Percentiles rank a stretch among this genome's conserved stretches.
Conservation (phyloP, 2,797 vertebrate species). For the Gastrophryne carolinensis region DNA sequence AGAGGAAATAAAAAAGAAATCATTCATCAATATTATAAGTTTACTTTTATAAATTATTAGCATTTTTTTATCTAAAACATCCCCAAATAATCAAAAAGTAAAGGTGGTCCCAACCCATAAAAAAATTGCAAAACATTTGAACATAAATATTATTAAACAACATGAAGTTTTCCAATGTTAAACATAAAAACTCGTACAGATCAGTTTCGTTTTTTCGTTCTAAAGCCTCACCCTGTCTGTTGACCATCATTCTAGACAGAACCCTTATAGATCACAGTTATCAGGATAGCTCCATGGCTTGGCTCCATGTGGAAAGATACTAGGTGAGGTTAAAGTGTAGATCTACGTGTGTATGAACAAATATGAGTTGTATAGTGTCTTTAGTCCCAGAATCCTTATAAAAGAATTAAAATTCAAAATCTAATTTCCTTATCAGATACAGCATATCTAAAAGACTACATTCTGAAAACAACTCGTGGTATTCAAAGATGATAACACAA, state of each 20-base stretch:
- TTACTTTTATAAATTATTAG: constrained; percentile 44
- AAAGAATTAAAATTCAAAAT: too few species aligned
- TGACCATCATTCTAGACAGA: background rate
- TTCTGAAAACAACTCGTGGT: background rate
- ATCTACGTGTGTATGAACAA: too few species aligned
- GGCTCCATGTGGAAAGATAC: background rate
- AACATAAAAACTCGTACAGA: background rate
- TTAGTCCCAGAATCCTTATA: too few species aligned
- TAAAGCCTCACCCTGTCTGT: background rate
- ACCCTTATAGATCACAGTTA: background rate
- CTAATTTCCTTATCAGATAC: background rate
- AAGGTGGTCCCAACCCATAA: constrained; percentile 3
- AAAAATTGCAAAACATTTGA: background rate
- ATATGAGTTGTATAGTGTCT: too few species aligned
- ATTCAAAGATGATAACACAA: background rate
- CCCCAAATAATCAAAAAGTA: constrained; percentile 26
- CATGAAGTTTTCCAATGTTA: background rate
- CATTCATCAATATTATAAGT: too few species aligned
- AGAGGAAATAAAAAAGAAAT: too few species aligned
- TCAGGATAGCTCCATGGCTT: constrained; percentile 3
- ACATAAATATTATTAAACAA: constrained; percentile 28
- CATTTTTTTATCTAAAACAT: background rate
- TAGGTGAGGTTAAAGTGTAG: background rate
- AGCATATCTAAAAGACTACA: background rate
- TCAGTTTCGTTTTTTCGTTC: background rate